Evolutionary conservation across 2,113 vertebrate species (phyloP).

Genomic region (Donacobius atricapilla): DNA sequence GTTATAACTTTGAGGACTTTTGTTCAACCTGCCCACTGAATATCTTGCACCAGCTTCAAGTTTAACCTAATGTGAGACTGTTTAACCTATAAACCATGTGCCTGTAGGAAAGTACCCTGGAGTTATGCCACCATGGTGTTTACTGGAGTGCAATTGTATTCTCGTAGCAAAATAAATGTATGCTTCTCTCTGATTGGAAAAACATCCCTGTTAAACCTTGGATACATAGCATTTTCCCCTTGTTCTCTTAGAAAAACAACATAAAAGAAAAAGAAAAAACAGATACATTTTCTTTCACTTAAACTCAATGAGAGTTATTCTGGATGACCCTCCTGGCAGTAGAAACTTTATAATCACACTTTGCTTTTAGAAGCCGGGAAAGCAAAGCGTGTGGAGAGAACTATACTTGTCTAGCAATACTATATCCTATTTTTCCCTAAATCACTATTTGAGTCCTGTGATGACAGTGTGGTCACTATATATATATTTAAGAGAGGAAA

Average conservation of each 20-base stretch:
- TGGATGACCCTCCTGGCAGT: background rate
- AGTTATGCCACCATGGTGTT: background rate
- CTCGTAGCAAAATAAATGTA: background rate
- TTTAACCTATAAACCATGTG: background rate
- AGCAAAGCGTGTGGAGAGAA: background rate
- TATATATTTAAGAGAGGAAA: background rate
- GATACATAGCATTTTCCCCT: background rate
- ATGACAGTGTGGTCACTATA: background rate
- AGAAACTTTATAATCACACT: background rate
- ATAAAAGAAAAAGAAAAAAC: background rate
- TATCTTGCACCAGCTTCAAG: background rate
- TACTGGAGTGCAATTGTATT: background rate
- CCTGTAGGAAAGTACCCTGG: background rate
- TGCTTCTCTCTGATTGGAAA: background rate
- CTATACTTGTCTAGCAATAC: background rate
- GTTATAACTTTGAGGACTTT: background rate
- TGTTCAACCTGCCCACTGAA: background rate
- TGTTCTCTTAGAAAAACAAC: background rate
- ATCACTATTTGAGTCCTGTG: background rate
- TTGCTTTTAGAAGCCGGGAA: background rate
- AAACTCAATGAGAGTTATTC: background rate
- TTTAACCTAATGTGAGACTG: background rate
- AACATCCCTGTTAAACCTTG: background rate
- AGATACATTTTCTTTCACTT: background rate
- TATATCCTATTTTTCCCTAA: background rate